Percentiles rank a stretch among this genome's conserved stretches.
Evolutionary conservation across 2,888 invertebrate species (phyloP).

Genomic region (Neoscelio sp.): DNA sequence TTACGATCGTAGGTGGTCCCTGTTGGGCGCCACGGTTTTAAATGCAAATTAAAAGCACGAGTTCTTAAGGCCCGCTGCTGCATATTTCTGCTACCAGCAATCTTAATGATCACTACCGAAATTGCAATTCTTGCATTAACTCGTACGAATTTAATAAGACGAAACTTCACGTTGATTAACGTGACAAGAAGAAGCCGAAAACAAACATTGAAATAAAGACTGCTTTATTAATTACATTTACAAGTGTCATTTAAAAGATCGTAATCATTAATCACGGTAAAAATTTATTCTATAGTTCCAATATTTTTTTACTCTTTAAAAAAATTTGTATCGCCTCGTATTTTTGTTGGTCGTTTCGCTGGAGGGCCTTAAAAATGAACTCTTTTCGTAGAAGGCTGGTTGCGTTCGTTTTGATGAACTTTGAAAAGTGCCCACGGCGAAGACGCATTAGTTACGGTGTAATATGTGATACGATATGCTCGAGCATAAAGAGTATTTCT

Average conservation of each 20-base stretch:
- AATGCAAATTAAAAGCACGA: slow-evolving; percentile 82
- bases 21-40: slow-evolving; percentile 80
- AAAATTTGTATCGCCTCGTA: slow-evolving; percentile 3
- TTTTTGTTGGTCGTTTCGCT: background rate
- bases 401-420: slow-evolving; percentile 80
- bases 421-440: slow-evolving; percentile 77
- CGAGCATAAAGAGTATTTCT: background rate
- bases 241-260: slow-evolving; percentile 26
- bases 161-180: slow-evolving; percentile 39
- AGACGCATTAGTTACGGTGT: slow-evolving; percentile 79
- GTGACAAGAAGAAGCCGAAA: slow-evolving; percentile 14
- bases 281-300: no score
- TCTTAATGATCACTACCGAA: slow-evolving; percentile 79
- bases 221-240: slow-evolving; percentile 39
- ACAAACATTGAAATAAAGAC: background rate
- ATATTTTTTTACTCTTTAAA: slow-evolving; percentile 10
- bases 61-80: slow-evolving; percentile 76
- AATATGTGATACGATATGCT: slow-evolving; percentile 73
- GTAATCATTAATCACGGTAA: no score
- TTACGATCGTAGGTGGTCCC: slow-evolving; percentile 81
- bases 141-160: slow-evolving; percentile 28
- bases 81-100: slow-evolving; percentile 78
- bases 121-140: slow-evolving; percentile 72
- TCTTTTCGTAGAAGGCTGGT: slow-evolving; percentile 74
- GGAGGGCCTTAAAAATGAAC: slow-evolving; percentile 68